A percentile compares a stretch with the other conserved stretches of the same genome.
phyloP scores from a whole-genome alignment of 2,113 vertebrate genomes.

The Trematocara nigrifrons region DNA sequence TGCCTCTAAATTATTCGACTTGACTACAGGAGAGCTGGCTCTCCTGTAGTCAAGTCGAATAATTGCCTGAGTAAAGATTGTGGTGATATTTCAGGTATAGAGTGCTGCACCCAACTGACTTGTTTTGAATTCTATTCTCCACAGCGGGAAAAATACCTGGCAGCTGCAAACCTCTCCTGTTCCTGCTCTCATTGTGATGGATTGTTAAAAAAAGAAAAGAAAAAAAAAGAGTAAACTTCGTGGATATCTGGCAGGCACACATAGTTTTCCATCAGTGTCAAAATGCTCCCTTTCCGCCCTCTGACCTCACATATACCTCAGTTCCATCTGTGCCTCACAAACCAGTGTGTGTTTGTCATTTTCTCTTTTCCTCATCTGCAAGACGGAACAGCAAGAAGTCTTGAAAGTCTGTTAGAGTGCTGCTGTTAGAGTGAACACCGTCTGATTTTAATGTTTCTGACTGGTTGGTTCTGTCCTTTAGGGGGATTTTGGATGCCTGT shows the following conservation, averaged over 20 bases:
- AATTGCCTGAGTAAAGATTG: slow-evolving; percentile 20
- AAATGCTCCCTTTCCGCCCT: background rate
- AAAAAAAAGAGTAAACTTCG: background rate
- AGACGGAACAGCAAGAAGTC: background rate
- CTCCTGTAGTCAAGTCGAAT: too few species aligned
- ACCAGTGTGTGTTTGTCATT: slow-evolving; percentile 25
- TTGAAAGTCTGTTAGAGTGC: slow-evolving; percentile 17
- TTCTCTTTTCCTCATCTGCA: slow-evolving; percentile 5
- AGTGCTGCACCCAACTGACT: background rate
- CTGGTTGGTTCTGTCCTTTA: slow-evolving; percentile 37
- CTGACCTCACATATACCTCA: background rate
- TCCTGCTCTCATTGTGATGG: slow-evolving; percentile 15
- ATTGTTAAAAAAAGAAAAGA: background rate
- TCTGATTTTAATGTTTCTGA: slow-evolving; percentile 53
- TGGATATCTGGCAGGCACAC: slow-evolving; percentile 18
- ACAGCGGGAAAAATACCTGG: slow-evolving; percentile 25
- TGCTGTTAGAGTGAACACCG: slow-evolving; percentile 3
- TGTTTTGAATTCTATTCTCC: slow-evolving; percentile 59
- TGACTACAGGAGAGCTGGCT: background rate
- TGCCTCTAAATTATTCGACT: slow-evolving; percentile 40
- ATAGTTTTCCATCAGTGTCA: slow-evolving; percentile 42
- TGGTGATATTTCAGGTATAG: slow-evolving; percentile 37
- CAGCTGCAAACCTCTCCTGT: slow-evolving; percentile 4
- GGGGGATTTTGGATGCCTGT: slow-evolving; percentile 12
- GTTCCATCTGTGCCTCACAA: background rate